Conservation (phyloP, 2,113 vertebrate genomes). For the Meriones unguiculatus region DNA sequence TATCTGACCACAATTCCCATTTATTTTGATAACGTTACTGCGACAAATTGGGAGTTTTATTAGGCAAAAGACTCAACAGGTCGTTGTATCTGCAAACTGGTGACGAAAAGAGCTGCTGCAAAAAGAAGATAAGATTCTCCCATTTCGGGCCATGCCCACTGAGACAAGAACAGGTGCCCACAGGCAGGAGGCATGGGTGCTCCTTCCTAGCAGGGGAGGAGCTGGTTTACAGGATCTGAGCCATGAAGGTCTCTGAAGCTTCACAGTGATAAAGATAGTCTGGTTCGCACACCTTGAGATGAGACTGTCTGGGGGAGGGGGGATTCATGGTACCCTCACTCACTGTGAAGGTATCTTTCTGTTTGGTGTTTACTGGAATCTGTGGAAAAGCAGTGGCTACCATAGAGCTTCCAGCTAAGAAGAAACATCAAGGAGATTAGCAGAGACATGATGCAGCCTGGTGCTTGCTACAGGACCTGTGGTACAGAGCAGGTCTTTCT, state of each 20-base stretch:
- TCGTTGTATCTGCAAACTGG: background rate
- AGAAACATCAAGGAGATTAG: background rate
- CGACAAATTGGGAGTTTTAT: background rate
- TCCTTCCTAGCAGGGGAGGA: background rate
- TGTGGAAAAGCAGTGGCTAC: background rate
- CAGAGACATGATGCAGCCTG: too few relatives aligned
- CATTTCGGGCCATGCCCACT: background rate
- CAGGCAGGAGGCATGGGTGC: background rate
- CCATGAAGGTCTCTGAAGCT: background rate
- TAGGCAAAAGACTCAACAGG: background rate
- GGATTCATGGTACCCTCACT: fast-evolving
- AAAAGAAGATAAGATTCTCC: background rate
- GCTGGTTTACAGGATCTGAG: background rate
- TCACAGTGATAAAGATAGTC: background rate
- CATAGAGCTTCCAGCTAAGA: background rate
- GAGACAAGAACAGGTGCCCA: background rate
- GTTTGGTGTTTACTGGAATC: background rate
- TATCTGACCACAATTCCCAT: background rate
- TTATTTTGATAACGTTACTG: background rate
- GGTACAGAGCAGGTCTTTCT: background rate
- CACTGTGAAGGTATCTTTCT: background rate
- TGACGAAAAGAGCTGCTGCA: background rate
- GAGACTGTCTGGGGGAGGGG: background rate
- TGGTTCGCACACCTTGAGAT: background rate
- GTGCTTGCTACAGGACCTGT: background rate